Evolutionary conservation across 1,140 invertebrate species (phyloP).

Genomic region (Metopolophium dirhodum): DNA sequence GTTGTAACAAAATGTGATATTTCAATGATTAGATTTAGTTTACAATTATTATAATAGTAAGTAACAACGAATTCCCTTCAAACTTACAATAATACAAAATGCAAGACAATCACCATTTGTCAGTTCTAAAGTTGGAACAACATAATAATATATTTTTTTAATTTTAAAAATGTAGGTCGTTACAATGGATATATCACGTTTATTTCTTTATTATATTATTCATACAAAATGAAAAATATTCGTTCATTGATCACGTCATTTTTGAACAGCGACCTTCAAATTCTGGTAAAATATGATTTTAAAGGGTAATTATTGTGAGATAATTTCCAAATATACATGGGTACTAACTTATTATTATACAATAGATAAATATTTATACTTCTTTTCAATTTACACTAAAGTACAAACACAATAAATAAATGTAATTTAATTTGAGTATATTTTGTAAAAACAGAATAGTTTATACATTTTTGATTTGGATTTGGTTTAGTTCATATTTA

Average conservation of each 20-base stretch:
- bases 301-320: neutral
- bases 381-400: neutral
- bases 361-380: neutral
- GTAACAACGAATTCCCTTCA: neutral
- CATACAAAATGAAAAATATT: neutral
- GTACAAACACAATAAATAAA: too few relatives aligned
- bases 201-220: neutral
- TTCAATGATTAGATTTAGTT: neutral
- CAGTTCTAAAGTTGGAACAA: neutral
- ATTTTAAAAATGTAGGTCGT: neutral
- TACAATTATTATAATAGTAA: neutral
- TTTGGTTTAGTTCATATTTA: neutral
- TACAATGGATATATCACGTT: neutral
- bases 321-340: neutral
- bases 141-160: neutral
- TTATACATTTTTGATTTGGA: neutral
- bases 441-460: too few relatives aligned
- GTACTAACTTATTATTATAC: neutral
- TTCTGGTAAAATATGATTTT: neutral
- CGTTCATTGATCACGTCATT: neutral
- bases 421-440: too few relatives aligned
- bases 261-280: neutral
- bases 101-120: neutral
- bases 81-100: neutral
- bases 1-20: neutral